These are phyloP conservation scores for Paracanthobrama guichenoti DNA, from an alignment of 2,113 vertebrate genomes.

Conservation along the genomic window DNA sequence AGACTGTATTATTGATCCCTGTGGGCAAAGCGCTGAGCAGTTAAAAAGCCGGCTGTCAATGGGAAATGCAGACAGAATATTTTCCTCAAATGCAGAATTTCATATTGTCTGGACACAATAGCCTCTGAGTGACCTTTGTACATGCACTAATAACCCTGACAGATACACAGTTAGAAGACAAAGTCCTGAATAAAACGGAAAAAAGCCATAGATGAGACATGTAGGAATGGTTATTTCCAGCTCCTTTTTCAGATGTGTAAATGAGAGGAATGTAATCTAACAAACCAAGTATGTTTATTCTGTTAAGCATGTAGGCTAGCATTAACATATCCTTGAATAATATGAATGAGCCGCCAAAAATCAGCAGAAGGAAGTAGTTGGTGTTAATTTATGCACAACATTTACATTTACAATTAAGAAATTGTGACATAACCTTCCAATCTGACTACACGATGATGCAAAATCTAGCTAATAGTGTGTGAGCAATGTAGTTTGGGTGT, in stretches of 20 bases:
- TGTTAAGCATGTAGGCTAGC: neutral
- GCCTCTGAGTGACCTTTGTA: neutral
- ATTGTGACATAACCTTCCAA: neutral
- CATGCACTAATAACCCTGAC: neutral
- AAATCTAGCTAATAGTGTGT: neutral
- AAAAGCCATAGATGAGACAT: neutral
- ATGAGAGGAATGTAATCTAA: neutral
- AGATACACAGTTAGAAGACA: neutral
- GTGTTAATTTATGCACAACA: slow-evolving; percentile 1
- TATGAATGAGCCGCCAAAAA: neutral
- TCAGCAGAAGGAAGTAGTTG: neutral
- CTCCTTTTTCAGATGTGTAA: neutral
- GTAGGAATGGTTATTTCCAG: neutral
- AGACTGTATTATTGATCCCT: neutral
- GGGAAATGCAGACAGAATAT: neutral
- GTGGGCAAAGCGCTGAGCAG: neutral
- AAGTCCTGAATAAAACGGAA: neutral
- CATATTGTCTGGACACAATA: neutral
- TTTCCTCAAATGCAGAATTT: slow-evolving; percentile 19
- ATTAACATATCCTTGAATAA: neutral
- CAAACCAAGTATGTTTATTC: neutral
- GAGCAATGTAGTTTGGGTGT: neutral
- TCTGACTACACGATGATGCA: too few relatives aligned
- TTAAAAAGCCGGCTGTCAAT: neutral
- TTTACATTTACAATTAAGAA: neutral